These are phyloP conservation scores for Plumapathes pennacea DNA, from an alignment of 92 coral and sea anemone species.

Conservation along the genomic window DNA sequence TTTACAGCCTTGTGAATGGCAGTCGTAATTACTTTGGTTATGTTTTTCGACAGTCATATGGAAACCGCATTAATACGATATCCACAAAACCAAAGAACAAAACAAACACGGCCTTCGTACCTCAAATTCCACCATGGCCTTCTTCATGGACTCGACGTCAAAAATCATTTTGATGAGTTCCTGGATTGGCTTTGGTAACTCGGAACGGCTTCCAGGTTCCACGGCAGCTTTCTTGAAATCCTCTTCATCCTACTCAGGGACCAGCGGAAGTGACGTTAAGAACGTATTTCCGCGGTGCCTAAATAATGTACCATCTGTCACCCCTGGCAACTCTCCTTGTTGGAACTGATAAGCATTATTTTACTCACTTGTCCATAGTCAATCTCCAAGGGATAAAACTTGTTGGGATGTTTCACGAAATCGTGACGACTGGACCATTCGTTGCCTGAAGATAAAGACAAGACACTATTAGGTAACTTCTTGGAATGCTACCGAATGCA, in stretches of 20 bases:
- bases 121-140: slow-evolving; percentile 95
- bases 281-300: too few species aligned
- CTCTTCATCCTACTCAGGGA: slow-evolving; percentile 76
- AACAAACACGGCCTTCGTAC: too few species aligned
- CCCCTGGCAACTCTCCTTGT: too few species aligned
- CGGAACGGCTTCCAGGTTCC: slow-evolving; percentile 77
- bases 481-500: neutral
- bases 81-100: too few species aligned
- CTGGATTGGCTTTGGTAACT: slow-evolving; percentile 62
- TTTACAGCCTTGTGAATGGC: too few species aligned
- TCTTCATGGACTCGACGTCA: slow-evolving; percentile 97
- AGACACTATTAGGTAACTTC: neutral
- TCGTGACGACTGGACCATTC: slow-evolving; percentile 75
- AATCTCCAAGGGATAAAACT: slow-evolving; percentile 92
- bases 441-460: slow-evolving; percentile 55
- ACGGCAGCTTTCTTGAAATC: slow-evolving; percentile 58
- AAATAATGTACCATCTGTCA: too few species aligned
- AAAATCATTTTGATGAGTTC: slow-evolving; percentile 91
- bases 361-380: slow-evolving; percentile 96
- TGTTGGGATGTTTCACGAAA: slow-evolving; percentile 84
- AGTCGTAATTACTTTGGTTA: too few species aligned
- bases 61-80: too few species aligned
- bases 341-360: too few species aligned
- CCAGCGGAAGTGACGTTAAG: too few species aligned
- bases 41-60: too few species aligned